A percentile compares a stretch with the other conserved stretches of the same genome.
These are phyloP conservation scores for Synergus itoensis DNA, from an alignment of 2,888 invertebrate species.

Conservation along the genomic window DNA sequence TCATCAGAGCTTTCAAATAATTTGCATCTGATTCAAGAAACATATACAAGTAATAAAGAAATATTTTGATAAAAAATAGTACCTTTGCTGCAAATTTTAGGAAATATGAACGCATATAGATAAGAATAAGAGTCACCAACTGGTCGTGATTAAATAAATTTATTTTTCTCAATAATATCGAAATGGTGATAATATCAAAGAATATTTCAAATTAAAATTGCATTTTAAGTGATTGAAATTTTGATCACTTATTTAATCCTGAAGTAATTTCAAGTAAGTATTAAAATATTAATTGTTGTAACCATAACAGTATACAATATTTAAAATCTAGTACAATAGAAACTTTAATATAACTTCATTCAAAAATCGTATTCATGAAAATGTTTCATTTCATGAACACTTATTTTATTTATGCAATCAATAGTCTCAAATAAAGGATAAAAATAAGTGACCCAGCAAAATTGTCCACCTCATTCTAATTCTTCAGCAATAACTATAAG, in stretches of 20 bases:
- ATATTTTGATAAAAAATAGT: background rate
- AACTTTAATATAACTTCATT: conserved; percentile 15
- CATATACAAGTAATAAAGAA: background rate
- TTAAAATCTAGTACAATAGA: conserved; percentile 11
- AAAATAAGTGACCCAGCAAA: background rate
- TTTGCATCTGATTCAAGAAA: background rate
- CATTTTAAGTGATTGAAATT: background rate
- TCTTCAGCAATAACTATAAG: background rate
- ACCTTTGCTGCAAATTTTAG: background rate
- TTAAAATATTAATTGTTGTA: conserved; percentile 1
- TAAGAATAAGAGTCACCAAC: background rate
- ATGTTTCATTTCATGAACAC: background rate
- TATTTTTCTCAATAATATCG: conserved; percentile 28
- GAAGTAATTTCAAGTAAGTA: conserved; percentile 7
- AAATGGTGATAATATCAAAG: conserved; percentile 24
- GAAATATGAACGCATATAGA: background rate
- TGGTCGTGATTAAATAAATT: conserved; percentile 30
- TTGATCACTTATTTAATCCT: conserved; percentile 8
- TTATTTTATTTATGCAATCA: background rate
- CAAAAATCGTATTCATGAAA: background rate
- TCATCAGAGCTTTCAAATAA: background rate
- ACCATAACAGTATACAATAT: conserved; percentile 18
- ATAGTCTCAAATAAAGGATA: conserved; percentile 10
- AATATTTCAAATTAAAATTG: background rate
- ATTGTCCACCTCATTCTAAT: background rate